These are phyloP conservation scores for Struthio camelus DNA, from an alignment of 2,113 vertebrate genomes.

Conservation along the genomic window DNA sequence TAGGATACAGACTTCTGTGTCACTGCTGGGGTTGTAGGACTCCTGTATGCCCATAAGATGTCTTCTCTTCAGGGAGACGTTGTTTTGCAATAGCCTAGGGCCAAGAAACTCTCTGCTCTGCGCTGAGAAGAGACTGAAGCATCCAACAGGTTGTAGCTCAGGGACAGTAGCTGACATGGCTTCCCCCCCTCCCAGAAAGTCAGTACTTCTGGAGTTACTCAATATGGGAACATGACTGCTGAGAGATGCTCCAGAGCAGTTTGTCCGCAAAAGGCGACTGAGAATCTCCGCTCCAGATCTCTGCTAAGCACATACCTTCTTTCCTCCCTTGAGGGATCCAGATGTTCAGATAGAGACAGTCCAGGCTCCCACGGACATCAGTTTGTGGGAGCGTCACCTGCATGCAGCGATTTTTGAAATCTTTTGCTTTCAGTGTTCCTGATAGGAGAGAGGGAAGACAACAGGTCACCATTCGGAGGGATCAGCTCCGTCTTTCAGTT, in stretches of 20 bases:
- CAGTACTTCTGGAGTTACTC: not conserved
- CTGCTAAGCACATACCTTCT: constrained; percentile 50
- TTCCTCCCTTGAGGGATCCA: constrained; percentile 87
- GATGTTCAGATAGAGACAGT: constrained; percentile 96
- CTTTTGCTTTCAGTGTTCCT: constrained; percentile 82
- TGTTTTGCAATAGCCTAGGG: not conserved
- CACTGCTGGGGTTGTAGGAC: too few species aligned
- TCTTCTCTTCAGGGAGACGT: not conserved
- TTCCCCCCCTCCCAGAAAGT: not conserved
- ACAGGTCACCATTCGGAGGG: not conserved
- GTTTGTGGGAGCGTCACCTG: constrained; percentile 80
- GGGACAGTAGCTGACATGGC: not conserved
- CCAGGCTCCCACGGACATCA: constrained; percentile 76
- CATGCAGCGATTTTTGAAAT: constrained; percentile 79
- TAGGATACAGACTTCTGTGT: not conserved
- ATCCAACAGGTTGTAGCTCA: not conserved
- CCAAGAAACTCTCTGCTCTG: not conserved
- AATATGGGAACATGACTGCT: rapidly evolving
- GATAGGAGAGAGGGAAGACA: not conserved
- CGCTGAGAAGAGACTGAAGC: not conserved
- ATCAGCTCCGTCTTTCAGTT: not conserved
- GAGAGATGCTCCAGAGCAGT: not conserved
- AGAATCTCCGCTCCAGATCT: not conserved
- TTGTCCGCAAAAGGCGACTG: not conserved
- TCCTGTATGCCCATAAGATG: not conserved